Evolutionary conservation across 2,888 invertebrate species (phyloP).

Genomic region (Lasioglossum figueresi): DNA sequence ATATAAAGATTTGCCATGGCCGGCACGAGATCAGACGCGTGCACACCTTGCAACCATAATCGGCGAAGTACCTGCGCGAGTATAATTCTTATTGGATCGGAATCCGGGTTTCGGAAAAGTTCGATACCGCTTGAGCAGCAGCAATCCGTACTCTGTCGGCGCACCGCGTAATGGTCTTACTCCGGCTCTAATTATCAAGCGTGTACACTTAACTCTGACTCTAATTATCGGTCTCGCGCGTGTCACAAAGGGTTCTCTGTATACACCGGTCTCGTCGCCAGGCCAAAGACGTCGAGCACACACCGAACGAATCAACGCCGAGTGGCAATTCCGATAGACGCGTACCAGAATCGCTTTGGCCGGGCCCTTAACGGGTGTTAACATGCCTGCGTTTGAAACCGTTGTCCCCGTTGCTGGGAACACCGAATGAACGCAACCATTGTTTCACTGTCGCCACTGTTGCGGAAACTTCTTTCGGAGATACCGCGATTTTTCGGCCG

Average conservation of each 20-base stretch:
- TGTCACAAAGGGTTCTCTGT: conserved; percentile 43
- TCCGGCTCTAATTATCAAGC: conserved; percentile 52
- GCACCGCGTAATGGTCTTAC: conserved; percentile 41
- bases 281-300: conserved; percentile 48
- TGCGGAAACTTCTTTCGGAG: not conserved
- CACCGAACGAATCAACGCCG: conserved; percentile 31
- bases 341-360: conserved; percentile 17
- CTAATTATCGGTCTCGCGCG: conserved; percentile 47
- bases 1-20: not conserved
- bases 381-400: conserved; percentile 19
- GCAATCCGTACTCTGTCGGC: conserved; percentile 14
- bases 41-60: not conserved
- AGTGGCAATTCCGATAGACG: conserved; percentile 38
- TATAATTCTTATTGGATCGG: not conserved
- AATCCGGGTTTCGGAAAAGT: not conserved
- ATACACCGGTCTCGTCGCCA: not conserved
- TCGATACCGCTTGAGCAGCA: not conserved
- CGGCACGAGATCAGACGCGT: too few species aligned
- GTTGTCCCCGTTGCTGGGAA: conserved; percentile 5
- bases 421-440: not conserved
- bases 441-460: not conserved
- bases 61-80: not conserved
- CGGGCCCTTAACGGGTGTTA: not conserved
- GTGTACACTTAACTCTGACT: conserved; percentile 45
- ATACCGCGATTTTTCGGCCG: not conserved